Evolutionary conservation across 2,797 vertebrate species (phyloP).

Genomic region (Numenius phaeopus): DNA sequence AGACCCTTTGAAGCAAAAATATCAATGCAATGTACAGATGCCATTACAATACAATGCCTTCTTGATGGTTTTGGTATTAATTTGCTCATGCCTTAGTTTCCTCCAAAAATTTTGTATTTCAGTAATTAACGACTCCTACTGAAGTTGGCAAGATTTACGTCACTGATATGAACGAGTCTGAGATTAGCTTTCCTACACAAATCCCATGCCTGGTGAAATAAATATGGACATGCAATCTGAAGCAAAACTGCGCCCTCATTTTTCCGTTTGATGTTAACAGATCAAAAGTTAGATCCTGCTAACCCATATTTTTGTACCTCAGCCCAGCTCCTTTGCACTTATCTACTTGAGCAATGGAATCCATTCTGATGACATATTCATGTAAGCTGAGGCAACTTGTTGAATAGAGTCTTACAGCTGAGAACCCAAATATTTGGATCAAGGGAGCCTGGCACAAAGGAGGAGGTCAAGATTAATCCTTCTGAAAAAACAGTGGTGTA

Average conservation of each 20-base stretch:
- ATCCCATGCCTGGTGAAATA: neutral
- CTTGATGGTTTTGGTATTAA: neutral
- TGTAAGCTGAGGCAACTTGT: neutral
- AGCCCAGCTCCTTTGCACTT: neutral
- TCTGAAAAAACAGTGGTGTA: neutral
- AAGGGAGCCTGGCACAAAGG: neutral
- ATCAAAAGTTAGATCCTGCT: neutral
- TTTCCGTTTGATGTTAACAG: neutral
- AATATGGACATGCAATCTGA: neutral
- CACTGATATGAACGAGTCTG: fast-evolving
- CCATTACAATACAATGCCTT: neutral
- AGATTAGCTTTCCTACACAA: neutral
- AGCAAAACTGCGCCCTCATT: neutral
- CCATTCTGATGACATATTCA: neutral
- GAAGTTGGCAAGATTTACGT: neutral
- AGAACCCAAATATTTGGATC: neutral
- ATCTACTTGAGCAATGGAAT: neutral
- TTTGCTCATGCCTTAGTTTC: neutral
- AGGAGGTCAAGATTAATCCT: neutral
- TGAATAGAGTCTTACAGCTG: neutral
- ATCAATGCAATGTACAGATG: neutral
- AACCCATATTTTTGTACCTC: neutral
- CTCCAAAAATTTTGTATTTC: neutral
- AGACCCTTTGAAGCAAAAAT: neutral
- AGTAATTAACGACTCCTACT: neutral